phyloP scores from a whole-genome alignment of 2,888 invertebrate species.

The Caenorhabditis macrosperma region DNA sequence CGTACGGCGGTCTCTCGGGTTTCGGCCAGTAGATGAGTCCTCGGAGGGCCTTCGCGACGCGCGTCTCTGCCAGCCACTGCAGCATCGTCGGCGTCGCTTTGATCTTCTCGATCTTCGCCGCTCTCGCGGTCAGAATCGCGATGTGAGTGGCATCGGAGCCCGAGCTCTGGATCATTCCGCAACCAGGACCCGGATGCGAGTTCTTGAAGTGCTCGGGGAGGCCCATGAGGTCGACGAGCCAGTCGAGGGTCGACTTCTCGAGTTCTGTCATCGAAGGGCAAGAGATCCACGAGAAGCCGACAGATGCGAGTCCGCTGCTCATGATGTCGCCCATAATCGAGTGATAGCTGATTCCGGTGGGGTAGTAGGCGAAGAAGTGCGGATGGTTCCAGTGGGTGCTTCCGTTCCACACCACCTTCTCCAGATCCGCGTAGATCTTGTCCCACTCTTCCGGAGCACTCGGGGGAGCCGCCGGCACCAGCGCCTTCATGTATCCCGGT shows the following conservation, averaged over 20 bases:
- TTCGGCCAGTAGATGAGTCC: slow-evolving; percentile 43
- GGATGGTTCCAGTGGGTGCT: slow-evolving; percentile 80
- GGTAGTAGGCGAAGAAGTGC: slow-evolving; percentile 79
- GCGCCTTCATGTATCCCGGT: slow-evolving; percentile 89
- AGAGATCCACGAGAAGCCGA: slow-evolving; percentile 80
- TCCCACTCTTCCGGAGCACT: slow-evolving; percentile 90
- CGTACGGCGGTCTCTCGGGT: slow-evolving; percentile 27
- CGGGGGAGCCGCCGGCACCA: slow-evolving; percentile 89
- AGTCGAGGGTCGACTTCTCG: slow-evolving; percentile 82
- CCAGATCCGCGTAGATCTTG: slow-evolving; percentile 87
- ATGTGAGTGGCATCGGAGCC: slow-evolving; percentile 92
- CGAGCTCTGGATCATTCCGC: slow-evolving; percentile 84
- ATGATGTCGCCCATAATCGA: slow-evolving; percentile 79
- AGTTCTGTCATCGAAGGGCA: slow-evolving; percentile 82
- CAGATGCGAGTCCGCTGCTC: slow-evolving; percentile 71
- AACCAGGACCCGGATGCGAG: slow-evolving; percentile 74
- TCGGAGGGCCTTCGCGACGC: slow-evolving; percentile 55
- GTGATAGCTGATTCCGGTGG: slow-evolving; percentile 78
- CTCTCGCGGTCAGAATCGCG: slow-evolving; percentile 85
- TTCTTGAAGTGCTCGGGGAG: slow-evolving; percentile 76
- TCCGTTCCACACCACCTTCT: slow-evolving; percentile 68
- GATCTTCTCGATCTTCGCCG: slow-evolving; percentile 70
- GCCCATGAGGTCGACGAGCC: slow-evolving; percentile 82
- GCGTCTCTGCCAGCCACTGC: slow-evolving; percentile 46
- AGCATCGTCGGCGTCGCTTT: slow-evolving; percentile 44